These are phyloP conservation scores for Rapana venosa DNA, from an alignment of 2,888 invertebrate species.

Conservation along the genomic window DNA sequence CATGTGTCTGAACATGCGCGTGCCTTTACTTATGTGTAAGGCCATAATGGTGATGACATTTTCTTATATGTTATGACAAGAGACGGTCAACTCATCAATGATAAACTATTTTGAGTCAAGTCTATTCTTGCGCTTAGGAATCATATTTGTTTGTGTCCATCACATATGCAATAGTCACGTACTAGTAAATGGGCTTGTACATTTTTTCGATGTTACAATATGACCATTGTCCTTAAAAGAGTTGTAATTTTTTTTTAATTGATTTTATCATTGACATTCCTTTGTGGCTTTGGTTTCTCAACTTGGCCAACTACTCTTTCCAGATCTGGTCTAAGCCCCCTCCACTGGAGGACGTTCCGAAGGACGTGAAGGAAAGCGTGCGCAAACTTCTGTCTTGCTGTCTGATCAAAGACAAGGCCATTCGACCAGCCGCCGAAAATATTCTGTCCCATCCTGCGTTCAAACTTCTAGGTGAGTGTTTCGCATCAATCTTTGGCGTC, in stretches of 20 bases:
- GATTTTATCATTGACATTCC: too few relatives aligned
- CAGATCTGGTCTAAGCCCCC: constrained; percentile 71
- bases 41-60: too few relatives aligned
- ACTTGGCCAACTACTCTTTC: neutral
- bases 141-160: too few relatives aligned
- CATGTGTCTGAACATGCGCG: neutral
- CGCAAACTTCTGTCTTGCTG: constrained; percentile 62
- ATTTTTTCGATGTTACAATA: neutral
- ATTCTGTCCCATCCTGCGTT: constrained; percentile 65
- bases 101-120: too few relatives aligned
- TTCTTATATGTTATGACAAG: too few relatives aligned
- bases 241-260: too few relatives aligned
- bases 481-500: neutral
- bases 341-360: constrained; percentile 71
- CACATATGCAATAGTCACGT: too few relatives aligned
- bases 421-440: constrained; percentile 60
- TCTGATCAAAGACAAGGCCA: constrained; percentile 58
- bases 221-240: neutral
- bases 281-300: too few relatives aligned
- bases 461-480: constrained; percentile 51
- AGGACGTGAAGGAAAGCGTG: constrained; percentile 58
- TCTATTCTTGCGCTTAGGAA: too few relatives aligned
- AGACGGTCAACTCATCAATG: too few relatives aligned
- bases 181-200: too few relatives aligned
- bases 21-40: neutral